Base-by-base conservation (phyloP, 2,888 invertebrate species). In the Graphium colonna region DNA sequence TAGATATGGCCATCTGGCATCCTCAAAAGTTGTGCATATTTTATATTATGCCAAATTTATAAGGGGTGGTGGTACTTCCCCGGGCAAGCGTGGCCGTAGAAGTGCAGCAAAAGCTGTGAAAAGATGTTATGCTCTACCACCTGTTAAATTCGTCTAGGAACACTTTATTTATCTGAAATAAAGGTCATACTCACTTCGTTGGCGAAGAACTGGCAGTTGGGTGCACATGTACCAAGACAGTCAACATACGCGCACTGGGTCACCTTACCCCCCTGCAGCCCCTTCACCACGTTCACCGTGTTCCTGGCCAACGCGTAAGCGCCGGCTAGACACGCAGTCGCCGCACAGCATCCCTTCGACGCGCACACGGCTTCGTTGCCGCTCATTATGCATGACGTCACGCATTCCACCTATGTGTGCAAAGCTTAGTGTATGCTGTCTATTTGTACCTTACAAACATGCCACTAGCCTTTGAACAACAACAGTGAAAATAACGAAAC, bases 371-470 rank as follows among this genome's bases (percentile, higher is more conserved):
- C 72, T 33, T 83, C 82, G 9, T 68, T 77, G 1, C 84, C 82
- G 43, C 69, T 75, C 87, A 87, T 86, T 60, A 88, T 88, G 55
- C 83, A 78, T 0, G 86, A 84, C 1, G 85, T 85, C 15, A 85
- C 75, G 55, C 86, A 84, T 68, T 88, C 86, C 10, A 85, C 62
- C 87, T 86, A n/a, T n/a, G n/a, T n/a, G n/a, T n/a, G n/a, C n/a
- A n/a, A n/a, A n/a, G n/a, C n/a, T n/a, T n/a, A n/a, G n/a, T n/a
- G n/a, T n/a, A n/a, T n/a, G 5, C n/a, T 2, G 12, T n/a, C 4
- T 3, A 1, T 7, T 44, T 8, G 10, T 28, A 1, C 28, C n/a
- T 15, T 40, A 21, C 12, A n/a, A 15, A 43, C 2, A 41, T n/a
- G n/a, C n/a, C n/a, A n/a, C n/a, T n/a, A n/a, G n/a, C n/a, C n/a